phyloP scores from a whole-genome alignment of 2,113 vertebrate genomes.

The Oryzias woworae region DNA sequence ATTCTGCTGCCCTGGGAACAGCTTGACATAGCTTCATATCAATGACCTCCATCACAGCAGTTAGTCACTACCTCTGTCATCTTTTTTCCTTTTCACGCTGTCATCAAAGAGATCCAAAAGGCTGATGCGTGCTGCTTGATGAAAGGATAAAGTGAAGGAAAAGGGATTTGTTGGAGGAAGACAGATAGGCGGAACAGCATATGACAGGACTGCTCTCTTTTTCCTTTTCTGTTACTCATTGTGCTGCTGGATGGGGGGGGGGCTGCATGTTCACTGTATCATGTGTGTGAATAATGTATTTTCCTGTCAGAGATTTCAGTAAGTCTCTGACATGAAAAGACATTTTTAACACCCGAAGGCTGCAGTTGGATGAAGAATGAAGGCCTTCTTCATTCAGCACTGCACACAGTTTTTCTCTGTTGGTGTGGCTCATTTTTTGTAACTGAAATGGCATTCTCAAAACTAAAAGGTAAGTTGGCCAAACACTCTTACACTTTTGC shows the following conservation, averaged over 20 bases:
- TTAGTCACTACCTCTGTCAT: constrained; percentile 12
- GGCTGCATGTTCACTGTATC: neutral
- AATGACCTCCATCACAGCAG: constrained; percentile 24
- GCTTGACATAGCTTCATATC: constrained; percentile 37
- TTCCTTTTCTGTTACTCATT: constrained; percentile 9
- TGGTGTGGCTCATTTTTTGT: no score
- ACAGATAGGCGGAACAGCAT: constrained; percentile 9
- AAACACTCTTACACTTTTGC: no score
- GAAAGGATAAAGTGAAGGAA: constrained; percentile 32
- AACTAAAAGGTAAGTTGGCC: no score
- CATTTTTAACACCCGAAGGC: constrained; percentile 45
- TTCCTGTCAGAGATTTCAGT: neutral
- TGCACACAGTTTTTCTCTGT: no score
- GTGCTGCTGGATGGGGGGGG: constrained; percentile 15
- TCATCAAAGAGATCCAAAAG: constrained; percentile 24
- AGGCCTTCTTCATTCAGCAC: no score
- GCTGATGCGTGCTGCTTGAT: constrained; percentile 1
- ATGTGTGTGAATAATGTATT: constrained; percentile 25
- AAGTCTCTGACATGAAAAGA: no score
- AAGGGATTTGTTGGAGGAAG: constrained; percentile 38
- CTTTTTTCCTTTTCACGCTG: constrained; percentile 7
- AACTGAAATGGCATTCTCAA: no score
- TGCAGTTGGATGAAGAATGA: neutral
- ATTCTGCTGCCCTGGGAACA: constrained; percentile 34
- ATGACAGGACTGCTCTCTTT: constrained; percentile 35